Evolutionary conservation across 2,888 invertebrate species (phyloP), one percentile per base, ranked within the genome.

Genomic region (Drosophila prostipennis): DNA sequence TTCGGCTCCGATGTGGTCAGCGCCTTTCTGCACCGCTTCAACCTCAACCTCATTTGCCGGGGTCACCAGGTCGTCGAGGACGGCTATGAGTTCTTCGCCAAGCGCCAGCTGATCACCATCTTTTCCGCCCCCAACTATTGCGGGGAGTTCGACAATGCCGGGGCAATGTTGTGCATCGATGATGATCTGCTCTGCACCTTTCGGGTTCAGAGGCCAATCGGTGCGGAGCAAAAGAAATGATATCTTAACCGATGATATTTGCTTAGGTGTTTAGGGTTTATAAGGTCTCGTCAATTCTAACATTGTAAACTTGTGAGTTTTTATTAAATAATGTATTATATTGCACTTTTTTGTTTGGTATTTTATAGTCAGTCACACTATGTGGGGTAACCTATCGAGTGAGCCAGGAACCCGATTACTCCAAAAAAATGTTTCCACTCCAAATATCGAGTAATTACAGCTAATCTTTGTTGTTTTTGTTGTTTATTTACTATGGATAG

Each of bases 121-220:
- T 97, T 97, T 92, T 96, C 96, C 76, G 98, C 98, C 52, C 98
- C 98, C 54, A 97, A 98, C 92, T 98, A 98, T 91, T 98, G 98
- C 91, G 98, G 98, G 78, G 96, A 96, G 91, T 96, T 96, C 89
- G 96, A 96, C 91, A 96, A 96, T 90, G 96, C 96, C 52, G 96
- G 96, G 69, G 76, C 81, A 46, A 96, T 99, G 96, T 98, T 99
- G 99, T 98, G 97, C 16, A 99, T 99, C 71, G 99, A 99, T 93
- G 98, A 99, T 93, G 98, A 98, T 73, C 94, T 99, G 74, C 98
- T 99, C 97, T 99, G 99, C 94, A 98, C 98, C 92, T 99, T 99
- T 94, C 95, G 96, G 92, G 97, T 97, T 89, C 93, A 97, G 91
- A 96, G 96, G 93, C 99, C 99, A 7, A 11, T 11, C 1, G 2